Base-by-base conservation (phyloP, 2,797 vertebrate genomes). In the Karalla daura region DNA sequence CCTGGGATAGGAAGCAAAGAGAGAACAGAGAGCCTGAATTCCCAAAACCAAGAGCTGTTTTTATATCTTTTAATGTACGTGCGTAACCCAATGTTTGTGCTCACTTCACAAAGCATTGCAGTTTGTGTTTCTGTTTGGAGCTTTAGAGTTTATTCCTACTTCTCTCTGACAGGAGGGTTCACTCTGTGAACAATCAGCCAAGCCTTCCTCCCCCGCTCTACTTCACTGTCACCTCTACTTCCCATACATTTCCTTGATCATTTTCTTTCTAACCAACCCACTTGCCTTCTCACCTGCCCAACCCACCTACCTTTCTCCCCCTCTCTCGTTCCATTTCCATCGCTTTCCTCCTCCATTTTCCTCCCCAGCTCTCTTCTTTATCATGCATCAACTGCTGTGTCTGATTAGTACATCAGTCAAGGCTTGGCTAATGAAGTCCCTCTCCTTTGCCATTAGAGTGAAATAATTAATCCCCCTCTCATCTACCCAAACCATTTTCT, bases 361-460 rank as follows among this genome's bases (percentile, higher is more conserved):
- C 70, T 83, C 73, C 54, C 75, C 64, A 27, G 41, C 59, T 80
- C 63, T 46, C 78, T 75, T 83, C 80, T 80, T 86, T 70, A 77
- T 86, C 83, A 76, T 79, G 72, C 65, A 83, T 81, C 78, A 76
- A 80, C 77, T 76, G 66, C 85, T 80, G 68, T 37, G 62, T 87
- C 78, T 87, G 89, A 86, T 85, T 85, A 86, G 80, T 79, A 82
- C 84, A 92, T 91, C 88, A 90, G 84, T 91, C 88, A 91, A 82
- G 72, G 80, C 77, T 77, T 55, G 65, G 85, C 86, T 90, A 91
- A 91, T 92, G 89, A 91, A 92, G 89, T 91, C 87, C 76, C 88
- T 86, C 80, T 87, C 83, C 80, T 84, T 83, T 72, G 24, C 85
- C 84, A 89, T 91, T 86, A 91, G 74, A 80, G 78, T 79, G 79